These are phyloP conservation scores for Mesaphorura yosii DNA, from an alignment of 1,140 invertebrate species.

Conservation along the genomic window DNA sequence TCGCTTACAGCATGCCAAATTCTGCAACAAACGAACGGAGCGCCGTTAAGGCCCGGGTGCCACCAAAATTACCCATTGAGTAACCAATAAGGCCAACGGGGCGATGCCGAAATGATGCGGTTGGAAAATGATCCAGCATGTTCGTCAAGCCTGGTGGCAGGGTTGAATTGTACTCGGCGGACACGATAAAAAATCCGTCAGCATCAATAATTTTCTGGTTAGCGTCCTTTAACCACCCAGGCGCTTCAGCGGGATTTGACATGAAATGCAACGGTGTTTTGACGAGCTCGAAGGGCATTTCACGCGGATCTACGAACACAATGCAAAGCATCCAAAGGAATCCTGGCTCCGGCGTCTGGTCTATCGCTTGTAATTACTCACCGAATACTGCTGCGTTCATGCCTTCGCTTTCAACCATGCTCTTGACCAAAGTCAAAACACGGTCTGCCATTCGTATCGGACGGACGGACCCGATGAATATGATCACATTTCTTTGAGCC, in stretches of 20 bases:
- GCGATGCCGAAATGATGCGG: slow-evolving; percentile 35
- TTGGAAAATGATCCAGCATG: slow-evolving; percentile 40
- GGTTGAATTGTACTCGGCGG: slow-evolving; percentile 39
- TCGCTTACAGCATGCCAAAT: slow-evolving; percentile 38
- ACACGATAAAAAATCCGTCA: slow-evolving; percentile 39
- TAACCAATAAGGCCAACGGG: slow-evolving; percentile 40
- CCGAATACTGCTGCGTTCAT: slow-evolving; percentile 5
- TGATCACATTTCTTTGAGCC: background rate
- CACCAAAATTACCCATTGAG: slow-evolving; percentile 40
- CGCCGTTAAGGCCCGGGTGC: slow-evolving; percentile 38
- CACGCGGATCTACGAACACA: background rate
- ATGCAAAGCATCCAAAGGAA: background rate
- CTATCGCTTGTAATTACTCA: slow-evolving; percentile 1
- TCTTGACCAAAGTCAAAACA: slow-evolving; percentile 7
- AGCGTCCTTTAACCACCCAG: slow-evolving; percentile 35
- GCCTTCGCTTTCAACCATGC: background rate
- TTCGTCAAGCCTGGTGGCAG: slow-evolving; percentile 40
- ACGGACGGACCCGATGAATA: slow-evolving; percentile 15
- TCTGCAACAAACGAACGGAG: slow-evolving; percentile 39
- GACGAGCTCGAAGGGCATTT: slow-evolving; percentile 34
- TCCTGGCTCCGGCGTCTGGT: background rate
- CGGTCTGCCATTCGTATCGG: slow-evolving; percentile 13
- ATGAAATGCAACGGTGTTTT: slow-evolving; percentile 36
- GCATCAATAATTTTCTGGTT: slow-evolving; percentile 36
- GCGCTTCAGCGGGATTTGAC: slow-evolving; percentile 33